Conservation (phyloP, 2,888 invertebrate genomes). For the Atethmia centrago region DNA sequence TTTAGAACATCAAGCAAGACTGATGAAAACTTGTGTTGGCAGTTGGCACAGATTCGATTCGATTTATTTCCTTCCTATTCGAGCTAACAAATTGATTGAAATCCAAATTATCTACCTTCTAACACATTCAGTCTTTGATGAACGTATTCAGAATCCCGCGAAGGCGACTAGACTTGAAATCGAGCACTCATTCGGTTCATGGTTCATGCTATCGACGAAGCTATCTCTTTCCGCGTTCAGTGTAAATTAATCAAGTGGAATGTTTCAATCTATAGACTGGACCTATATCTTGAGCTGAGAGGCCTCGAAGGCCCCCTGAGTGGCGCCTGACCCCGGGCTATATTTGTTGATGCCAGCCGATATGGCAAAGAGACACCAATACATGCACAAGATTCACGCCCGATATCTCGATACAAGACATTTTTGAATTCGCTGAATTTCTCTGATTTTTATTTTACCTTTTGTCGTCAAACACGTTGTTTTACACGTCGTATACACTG, state of each 20-base stretch:
- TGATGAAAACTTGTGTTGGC: conserved; percentile 34
- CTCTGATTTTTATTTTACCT: conserved; percentile 12
- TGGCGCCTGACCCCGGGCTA: conserved; percentile 71
- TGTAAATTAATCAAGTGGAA: conserved; percentile 78
- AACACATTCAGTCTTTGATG: conserved; percentile 27
- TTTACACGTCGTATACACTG: conserved; percentile 11
- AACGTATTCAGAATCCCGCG: conserved; percentile 24
- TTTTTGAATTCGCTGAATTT: conserved; percentile 44
- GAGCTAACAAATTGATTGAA: conserved; percentile 37
- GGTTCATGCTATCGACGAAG: conserved; percentile 27
- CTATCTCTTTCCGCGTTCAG: conserved; percentile 61
- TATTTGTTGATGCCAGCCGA: conserved; percentile 74
- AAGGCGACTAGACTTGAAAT: conserved; percentile 34
- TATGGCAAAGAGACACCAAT: conserved; percentile 64
- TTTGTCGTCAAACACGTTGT: conserved; percentile 26
- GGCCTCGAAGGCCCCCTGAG: conserved; percentile 68
- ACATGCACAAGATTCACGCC: conserved; percentile 51
- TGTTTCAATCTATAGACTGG: conserved; percentile 73
- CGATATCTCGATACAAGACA: conserved; percentile 40
- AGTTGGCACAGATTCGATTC: conserved; percentile 45
- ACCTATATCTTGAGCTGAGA: conserved; percentile 67
- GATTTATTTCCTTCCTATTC: conserved; percentile 37
- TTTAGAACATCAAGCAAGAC: conserved; percentile 21
- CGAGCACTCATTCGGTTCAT: conserved; percentile 11
- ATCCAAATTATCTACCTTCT: conserved; percentile 26